Conservation (phyloP, 2,888 invertebrate genomes). For the Serripes groenlandicus region DNA sequence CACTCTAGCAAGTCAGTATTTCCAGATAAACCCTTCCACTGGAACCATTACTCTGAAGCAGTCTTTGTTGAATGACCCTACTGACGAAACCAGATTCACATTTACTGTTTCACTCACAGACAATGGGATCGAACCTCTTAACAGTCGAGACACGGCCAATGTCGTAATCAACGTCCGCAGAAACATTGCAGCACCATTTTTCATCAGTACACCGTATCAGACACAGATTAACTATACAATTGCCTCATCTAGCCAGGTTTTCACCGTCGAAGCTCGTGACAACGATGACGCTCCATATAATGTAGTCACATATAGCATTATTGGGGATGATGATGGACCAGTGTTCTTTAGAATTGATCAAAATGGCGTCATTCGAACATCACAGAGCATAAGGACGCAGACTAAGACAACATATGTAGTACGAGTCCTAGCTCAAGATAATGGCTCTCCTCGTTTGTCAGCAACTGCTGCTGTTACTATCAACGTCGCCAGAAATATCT, state of each 20-base stretch:
- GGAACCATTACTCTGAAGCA: conserved; percentile 74
- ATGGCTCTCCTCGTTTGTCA: conserved; percentile 74
- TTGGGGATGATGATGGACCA: conserved; percentile 76
- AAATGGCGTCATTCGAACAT: neutral
- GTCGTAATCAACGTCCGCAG: conserved; percentile 73
- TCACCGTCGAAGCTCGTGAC: conserved; percentile 67
- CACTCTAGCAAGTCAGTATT: conserved; percentile 63
- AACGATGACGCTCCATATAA: conserved; percentile 76
- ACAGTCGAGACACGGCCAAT: conserved; percentile 36
- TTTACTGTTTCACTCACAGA: conserved; percentile 60
- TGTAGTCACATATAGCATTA: conserved; percentile 75
- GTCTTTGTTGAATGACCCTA: conserved; percentile 72
- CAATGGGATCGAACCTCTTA: conserved; percentile 68
- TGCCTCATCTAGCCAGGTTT: conserved; percentile 46
- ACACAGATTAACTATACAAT: conserved; percentile 65
- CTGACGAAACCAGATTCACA: conserved; percentile 55
- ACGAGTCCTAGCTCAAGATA: conserved; percentile 75
- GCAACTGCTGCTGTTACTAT: conserved; percentile 72
- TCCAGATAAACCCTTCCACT: conserved; percentile 69
- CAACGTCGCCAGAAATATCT: conserved; percentile 77
- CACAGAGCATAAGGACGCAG: conserved; percentile 55
- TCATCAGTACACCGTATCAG: conserved; percentile 62
- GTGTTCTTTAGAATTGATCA: conserved; percentile 74
- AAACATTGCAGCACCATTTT: conserved; percentile 66
- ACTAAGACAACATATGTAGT: conserved; percentile 6